These are phyloP conservation scores for Lepidocyrtoides sp. DNA, from an alignment of 2,888 invertebrate genomes.

Conservation along the genomic window DNA sequence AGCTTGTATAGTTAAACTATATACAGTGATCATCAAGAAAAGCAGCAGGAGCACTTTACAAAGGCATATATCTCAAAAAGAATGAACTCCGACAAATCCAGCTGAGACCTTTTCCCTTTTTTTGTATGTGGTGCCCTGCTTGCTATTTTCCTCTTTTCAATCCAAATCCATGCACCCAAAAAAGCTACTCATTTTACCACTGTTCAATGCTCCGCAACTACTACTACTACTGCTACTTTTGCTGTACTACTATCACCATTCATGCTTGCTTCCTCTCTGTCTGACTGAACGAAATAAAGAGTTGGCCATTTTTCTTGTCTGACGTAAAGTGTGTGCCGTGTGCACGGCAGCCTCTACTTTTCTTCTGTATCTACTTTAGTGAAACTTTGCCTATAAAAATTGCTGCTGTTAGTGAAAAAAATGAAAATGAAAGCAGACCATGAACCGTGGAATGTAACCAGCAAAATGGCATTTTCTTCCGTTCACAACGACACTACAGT, in stretches of 20 bases:
- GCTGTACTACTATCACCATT: conserved; percentile 25
- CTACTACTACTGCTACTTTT: no score
- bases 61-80: conserved; percentile 26
- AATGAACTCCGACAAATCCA: conserved; percentile 56
- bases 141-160: conserved; percentile 16
- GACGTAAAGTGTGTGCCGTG: conserved; percentile 52
- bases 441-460: neutral
- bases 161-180: no score
- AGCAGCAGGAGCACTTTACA: conserved; percentile 26
- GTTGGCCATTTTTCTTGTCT: conserved; percentile 49
- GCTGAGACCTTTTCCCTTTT: conserved; percentile 48
- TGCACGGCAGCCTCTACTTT: conserved; percentile 18
- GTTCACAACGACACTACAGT: neutral
- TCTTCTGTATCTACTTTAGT: neutral
- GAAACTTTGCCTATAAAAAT: conserved; percentile 52
- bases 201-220: neutral
- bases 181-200: no score
- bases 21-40: neutral
- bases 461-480: conserved; percentile 39
- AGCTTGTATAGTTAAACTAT: neutral
- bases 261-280: conserved; percentile 21
- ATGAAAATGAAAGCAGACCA: conserved; percentile 29
- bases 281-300: conserved; percentile 28
- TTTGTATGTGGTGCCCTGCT: neutral
- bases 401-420: conserved; percentile 24